A percentile compares a stretch with the other conserved stretches of the same genome.
Evolutionary conservation across 2,797 vertebrate species (phyloP).

Genomic region (Melopsittacus undulatus): DNA sequence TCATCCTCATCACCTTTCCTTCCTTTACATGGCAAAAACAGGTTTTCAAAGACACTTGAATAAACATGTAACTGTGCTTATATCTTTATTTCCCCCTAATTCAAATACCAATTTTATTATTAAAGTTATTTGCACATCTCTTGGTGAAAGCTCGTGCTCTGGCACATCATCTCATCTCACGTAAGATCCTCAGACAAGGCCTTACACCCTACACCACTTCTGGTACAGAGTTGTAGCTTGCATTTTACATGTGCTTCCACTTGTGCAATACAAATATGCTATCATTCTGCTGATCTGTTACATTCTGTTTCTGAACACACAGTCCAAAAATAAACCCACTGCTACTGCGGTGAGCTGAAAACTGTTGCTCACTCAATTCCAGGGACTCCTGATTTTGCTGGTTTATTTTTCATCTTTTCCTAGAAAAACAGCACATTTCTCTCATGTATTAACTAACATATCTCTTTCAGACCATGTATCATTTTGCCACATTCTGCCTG

Average conservation of each 20-base stretch:
- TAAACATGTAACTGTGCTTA: fast-evolving
- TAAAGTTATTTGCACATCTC: neutral
- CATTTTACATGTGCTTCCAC: neutral
- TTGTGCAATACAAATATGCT: neutral
- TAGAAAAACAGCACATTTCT: neutral
- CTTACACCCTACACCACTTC: neutral
- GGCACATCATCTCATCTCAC: neutral
- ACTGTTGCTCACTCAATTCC: neutral
- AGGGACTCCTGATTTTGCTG: neutral
- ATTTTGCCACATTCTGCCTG: neutral
- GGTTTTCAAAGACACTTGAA: neutral
- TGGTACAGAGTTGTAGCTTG: neutral
- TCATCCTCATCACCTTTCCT: neutral
- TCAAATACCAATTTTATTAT: neutral
- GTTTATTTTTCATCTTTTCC: neutral
- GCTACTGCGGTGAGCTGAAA: neutral
- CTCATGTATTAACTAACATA: neutral
- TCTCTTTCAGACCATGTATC: neutral
- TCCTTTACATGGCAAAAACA: neutral
- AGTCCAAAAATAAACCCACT: neutral
- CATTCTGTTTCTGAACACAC: neutral
- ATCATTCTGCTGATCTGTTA: neutral
- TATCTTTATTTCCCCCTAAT: fast-evolving
- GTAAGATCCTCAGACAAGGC: neutral
- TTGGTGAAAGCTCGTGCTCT: neutral